Percentiles rank a stretch among this genome's conserved stretches.
Conservation (phyloP, 2,888 invertebrate species). For the Tinea trinotella region DNA sequence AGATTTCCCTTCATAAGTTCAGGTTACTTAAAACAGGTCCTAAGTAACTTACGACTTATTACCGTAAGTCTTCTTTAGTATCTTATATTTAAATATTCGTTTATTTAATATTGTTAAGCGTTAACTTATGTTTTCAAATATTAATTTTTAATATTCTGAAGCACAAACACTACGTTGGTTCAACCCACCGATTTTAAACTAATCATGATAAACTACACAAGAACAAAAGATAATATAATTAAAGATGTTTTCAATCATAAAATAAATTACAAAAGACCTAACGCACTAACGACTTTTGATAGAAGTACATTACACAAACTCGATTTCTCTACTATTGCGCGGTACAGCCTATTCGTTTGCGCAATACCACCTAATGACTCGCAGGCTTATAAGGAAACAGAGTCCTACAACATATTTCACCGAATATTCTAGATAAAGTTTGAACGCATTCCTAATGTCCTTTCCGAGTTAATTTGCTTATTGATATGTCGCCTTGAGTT, state of each 20-base stretch:
- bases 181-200: too few species aligned
- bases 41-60: too few species aligned
- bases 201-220: too few species aligned
- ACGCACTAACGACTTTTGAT: neutral
- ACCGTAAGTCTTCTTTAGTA: too few species aligned
- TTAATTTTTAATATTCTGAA: too few species aligned
- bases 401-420: constrained; percentile 28
- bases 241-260: too few species aligned
- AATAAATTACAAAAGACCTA: constrained; percentile 11
- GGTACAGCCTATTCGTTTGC: constrained; percentile 30
- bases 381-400: constrained; percentile 48
- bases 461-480: constrained; percentile 19
- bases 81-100: too few species aligned
- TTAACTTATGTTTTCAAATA: too few species aligned
- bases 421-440: constrained; percentile 32
- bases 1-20: neutral
- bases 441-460: constrained; percentile 23
- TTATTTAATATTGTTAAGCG: too few species aligned
- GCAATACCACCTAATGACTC: constrained; percentile 37
- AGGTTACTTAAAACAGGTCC: neutral
- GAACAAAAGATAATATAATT: too few species aligned
- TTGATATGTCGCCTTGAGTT: constrained; percentile 22
- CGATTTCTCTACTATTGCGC: constrained; percentile 45
- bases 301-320: constrained; percentile 38
- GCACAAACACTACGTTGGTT: too few species aligned